These are phyloP conservation scores for Nannospalax galili DNA, from an alignment of 2,113 vertebrate species.

Conservation along the genomic window DNA sequence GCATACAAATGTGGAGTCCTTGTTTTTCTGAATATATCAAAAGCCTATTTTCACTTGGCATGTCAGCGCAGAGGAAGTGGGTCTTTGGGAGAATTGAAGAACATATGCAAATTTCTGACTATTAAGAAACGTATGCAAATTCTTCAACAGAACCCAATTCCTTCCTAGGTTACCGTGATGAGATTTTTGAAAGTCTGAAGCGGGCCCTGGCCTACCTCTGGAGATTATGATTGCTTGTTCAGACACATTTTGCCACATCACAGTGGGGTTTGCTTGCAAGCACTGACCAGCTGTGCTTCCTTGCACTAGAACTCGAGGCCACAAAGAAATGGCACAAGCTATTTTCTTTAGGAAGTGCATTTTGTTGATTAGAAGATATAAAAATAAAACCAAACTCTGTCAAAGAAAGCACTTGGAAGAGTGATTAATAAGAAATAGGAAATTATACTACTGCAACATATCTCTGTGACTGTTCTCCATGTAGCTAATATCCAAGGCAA, in stretches of 20 bases:
- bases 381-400: slow-evolving; percentile 57
- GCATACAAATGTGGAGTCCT: neutral
- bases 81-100: neutral
- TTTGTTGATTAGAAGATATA: slow-evolving; percentile 68
- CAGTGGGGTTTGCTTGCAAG: slow-evolving; percentile 30
- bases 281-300: neutral
- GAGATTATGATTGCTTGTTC: slow-evolving; percentile 31
- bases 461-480: slow-evolving; percentile 60
- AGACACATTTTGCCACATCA: slow-evolving; percentile 7
- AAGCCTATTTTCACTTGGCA: slow-evolving; percentile 39
- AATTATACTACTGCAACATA: slow-evolving; percentile 63
- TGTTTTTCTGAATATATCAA: slow-evolving; percentile 22
- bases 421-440: slow-evolving; percentile 66
- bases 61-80: neutral
- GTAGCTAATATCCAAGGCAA: slow-evolving; percentile 74
- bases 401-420: slow-evolving; percentile 62
- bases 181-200: slow-evolving; percentile 36
- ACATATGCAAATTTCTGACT: slow-evolving; percentile 29
- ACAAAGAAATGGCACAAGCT: slow-evolving; percentile 21
- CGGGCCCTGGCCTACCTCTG: neutral
- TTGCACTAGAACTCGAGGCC: slow-evolving; percentile 36
- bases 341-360: slow-evolving; percentile 62
- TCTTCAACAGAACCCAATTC: neutral
- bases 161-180: slow-evolving; percentile 15
- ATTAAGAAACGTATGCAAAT: neutral